phyloP scores from a whole-genome alignment of 2,797 vertebrate genomes.

The Poecilia wingei region DNA sequence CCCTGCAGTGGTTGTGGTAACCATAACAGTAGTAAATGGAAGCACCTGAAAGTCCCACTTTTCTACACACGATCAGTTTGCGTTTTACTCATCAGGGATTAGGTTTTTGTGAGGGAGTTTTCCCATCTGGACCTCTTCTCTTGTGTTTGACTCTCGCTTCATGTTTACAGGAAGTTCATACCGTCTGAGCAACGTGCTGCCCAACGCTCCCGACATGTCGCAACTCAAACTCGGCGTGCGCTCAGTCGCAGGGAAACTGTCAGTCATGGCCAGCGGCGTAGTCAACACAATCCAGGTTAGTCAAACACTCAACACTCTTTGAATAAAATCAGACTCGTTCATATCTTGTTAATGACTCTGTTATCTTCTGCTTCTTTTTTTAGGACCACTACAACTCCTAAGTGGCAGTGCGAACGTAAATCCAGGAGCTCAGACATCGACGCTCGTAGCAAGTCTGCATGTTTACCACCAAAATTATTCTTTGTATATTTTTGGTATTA shows the following conservation, averaged over 20 bases:
- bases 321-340: background rate
- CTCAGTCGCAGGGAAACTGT: constrained; percentile 92
- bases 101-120: background rate
- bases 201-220: constrained; percentile 90
- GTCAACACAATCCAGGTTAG: constrained; percentile 93
- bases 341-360: too few relatives aligned
- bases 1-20: background rate
- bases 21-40: background rate
- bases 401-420: constrained; percentile 26
- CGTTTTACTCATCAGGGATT: background rate
- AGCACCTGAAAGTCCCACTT: background rate
- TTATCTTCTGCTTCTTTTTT: background rate
- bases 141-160: background rate
- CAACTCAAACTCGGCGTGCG: constrained; percentile 93
- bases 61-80: background rate
- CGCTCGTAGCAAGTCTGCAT: constrained; percentile 23
- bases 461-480: constrained; percentile 14
- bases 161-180: constrained; percentile 82
- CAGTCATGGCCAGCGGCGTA: constrained; percentile 94
- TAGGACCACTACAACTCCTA: constrained; percentile 83
- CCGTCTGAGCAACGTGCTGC: constrained; percentile 87
- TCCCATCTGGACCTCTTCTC: background rate
- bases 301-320: background rate
- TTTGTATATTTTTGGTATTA: constrained; percentile 46
- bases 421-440: constrained; percentile 17